Evolutionary conservation across 2,113 vertebrate species (phyloP), one percentile per base, ranked within the genome.

Genomic region (Ranitomeya variabilis): DNA sequence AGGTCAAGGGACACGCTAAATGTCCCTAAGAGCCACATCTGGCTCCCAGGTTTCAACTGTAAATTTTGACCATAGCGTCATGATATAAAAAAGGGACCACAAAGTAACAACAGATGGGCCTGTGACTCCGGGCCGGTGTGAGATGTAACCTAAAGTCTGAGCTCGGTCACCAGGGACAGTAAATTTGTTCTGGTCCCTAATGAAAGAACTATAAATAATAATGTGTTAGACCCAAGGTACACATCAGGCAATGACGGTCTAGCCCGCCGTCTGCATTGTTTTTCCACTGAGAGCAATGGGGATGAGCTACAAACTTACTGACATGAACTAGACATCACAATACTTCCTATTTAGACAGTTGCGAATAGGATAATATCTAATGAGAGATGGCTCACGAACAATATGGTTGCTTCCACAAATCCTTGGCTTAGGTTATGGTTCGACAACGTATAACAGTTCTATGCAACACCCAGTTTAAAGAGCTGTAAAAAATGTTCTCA

Each of bases 21-120:
- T 23, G 45, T 55, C 82, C 64, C 52, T 14, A 26, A 51, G 52
- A 37, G 82, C n/a, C 82, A 84, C 82, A 84, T 54, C 82, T 84
- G 82, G 82, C 51, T 84, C n/a, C 51, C 82, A 84, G 82, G 82
- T 67, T 69, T 84, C 18, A 84, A 51, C 26, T 23, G n/a, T 71
- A 84, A 84, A 84, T 23, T 67, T 23, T n/a, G 64, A 16, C 21
- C 45, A 54, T n/a, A 55, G 23, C 64, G 26, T 69, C 52, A 19
- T 81, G 79, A 81, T 80, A 23, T 31, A 45, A 84, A 71, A 71
- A 83, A 55, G 67, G 45, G 66, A 84, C 64, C 45, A 54, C 21
- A 54, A 71, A 84, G 66, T 54, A 69, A 23, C 71, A 84, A 55
- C 82, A 84, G 82, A 67, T 84, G 82, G 66, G 64, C 7, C 9